A percentile compares a stretch with the other conserved stretches of the same genome.
Evolutionary conservation across 2,888 invertebrate genomes (phyloP).

Genomic region (Labia minor): DNA sequence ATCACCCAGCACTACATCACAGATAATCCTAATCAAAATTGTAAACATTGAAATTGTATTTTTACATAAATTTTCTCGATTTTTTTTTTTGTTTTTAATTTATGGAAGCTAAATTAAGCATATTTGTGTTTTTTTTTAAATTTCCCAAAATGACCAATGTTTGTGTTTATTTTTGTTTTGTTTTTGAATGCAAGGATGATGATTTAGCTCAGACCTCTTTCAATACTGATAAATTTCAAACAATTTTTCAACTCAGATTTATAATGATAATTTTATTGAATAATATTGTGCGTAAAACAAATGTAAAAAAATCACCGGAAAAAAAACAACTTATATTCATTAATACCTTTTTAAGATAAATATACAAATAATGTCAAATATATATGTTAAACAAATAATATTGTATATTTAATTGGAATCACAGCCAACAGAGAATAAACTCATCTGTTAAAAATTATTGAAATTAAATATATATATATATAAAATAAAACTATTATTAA

Average conservation of each 20-base stretch:
- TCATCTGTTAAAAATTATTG: background rate
- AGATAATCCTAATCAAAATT: background rate
- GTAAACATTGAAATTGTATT: too few species aligned
- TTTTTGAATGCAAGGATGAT: background rate
- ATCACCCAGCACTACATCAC: slow-evolving; percentile 13
- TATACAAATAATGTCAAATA: background rate
- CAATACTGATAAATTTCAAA: background rate
- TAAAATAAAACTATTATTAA: too few species aligned
- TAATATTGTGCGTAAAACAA: too few species aligned
- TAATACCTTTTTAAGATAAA: background rate
- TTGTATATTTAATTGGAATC: background rate
- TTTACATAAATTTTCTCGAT: background rate
- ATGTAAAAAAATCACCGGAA: too few species aligned
- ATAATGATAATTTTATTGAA: too few species aligned
- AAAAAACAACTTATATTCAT: too few species aligned
- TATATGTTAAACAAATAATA: background rate
- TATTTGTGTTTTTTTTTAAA: background rate
- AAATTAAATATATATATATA: too few species aligned
- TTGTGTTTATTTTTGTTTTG: too few species aligned
- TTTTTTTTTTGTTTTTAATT: background rate
- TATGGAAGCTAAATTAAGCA: background rate
- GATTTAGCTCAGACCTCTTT: background rate
- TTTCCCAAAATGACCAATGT: background rate
- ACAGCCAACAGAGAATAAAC: background rate
- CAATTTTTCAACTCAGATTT: background rate